A percentile compares a stretch with the other conserved stretches of the same genome.
Evolutionary conservation across 1,140 invertebrate species (phyloP).

Genomic region (Lycorma delicatula): DNA sequence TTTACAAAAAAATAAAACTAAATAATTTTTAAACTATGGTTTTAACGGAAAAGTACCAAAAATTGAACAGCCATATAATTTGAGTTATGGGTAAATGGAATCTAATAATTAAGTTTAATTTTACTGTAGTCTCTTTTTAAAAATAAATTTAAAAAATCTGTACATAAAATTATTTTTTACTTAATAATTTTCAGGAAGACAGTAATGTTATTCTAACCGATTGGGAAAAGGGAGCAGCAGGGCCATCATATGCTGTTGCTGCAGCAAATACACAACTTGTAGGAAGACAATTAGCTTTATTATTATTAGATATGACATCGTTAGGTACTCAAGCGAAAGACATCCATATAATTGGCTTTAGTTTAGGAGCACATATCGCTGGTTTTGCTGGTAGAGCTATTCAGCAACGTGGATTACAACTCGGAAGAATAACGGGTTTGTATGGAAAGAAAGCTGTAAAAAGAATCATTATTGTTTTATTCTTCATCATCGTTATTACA

Average conservation of each 20-base stretch:
- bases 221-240: conserved; percentile 44
- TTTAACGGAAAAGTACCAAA: too few relatives aligned
- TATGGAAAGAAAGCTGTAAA: not conserved
- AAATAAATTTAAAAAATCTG: too few relatives aligned
- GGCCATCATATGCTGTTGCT: conserved; percentile 46
- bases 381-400: conserved; percentile 60
- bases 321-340: conserved; percentile 35
- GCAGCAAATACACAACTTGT: conserved; percentile 56
- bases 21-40: too few relatives aligned
- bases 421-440: conserved; percentile 58
- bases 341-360: conserved; percentile 68
- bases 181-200: conserved; percentile 38
- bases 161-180: not conserved
- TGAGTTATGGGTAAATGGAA: too few relatives aligned
- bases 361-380: conserved; percentile 66
- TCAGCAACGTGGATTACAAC: conserved; percentile 41
- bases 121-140: conserved; percentile 1
- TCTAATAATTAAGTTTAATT: too few relatives aligned
- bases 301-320: conserved; percentile 39
- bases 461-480: too few relatives aligned
- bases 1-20: too few relatives aligned
- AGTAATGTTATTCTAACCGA: conserved; percentile 43
- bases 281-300: conserved; percentile 48
- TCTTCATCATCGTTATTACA: too few relatives aligned
- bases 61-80: too few relatives aligned